phyloP scores from a whole-genome alignment of 2,888 invertebrate species.

The Balanococcus diminutus region DNA sequence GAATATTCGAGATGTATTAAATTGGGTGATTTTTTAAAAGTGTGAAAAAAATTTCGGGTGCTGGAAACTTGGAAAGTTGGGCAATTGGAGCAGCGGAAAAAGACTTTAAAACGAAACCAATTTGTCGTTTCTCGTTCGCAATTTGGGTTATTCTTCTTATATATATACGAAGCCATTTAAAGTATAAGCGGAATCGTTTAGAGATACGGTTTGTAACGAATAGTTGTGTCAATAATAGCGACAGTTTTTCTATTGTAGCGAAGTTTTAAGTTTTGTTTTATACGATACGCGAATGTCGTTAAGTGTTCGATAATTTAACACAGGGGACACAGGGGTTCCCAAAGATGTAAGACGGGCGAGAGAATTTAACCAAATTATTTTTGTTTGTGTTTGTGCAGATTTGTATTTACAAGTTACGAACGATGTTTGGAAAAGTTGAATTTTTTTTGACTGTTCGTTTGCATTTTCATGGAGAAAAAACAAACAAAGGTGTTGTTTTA shows the following conservation, averaged over 20 bases:
- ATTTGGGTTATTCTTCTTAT: neutral
- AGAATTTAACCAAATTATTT: neutral
- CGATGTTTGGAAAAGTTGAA: too few relatives aligned
- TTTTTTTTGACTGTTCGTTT: too few relatives aligned
- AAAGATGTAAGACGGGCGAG: neutral
- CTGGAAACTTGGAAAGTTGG: neutral
- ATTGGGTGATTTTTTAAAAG: neutral
- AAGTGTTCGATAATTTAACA: conserved; percentile 21
- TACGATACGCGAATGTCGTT: neutral
- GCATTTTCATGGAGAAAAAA: too few relatives aligned
- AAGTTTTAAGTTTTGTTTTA: conserved; percentile 21
- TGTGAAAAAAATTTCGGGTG: neutral
- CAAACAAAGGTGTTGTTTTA: too few relatives aligned
- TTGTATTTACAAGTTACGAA: neutral
- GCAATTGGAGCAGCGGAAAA: neutral
- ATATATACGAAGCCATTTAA: neutral
- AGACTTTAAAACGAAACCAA: neutral
- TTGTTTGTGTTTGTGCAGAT: too few relatives aligned
- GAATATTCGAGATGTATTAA: neutral
- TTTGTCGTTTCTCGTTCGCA: neutral
- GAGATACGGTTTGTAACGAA: neutral
- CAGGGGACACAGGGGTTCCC: neutral
- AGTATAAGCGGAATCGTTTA: neutral
- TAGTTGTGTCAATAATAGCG: conserved; percentile 15
- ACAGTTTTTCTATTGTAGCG: conserved; percentile 14